These are phyloP conservation scores for Campopleginae sp. DNA, from an alignment of 2,888 invertebrate species.

Conservation along the genomic window DNA sequence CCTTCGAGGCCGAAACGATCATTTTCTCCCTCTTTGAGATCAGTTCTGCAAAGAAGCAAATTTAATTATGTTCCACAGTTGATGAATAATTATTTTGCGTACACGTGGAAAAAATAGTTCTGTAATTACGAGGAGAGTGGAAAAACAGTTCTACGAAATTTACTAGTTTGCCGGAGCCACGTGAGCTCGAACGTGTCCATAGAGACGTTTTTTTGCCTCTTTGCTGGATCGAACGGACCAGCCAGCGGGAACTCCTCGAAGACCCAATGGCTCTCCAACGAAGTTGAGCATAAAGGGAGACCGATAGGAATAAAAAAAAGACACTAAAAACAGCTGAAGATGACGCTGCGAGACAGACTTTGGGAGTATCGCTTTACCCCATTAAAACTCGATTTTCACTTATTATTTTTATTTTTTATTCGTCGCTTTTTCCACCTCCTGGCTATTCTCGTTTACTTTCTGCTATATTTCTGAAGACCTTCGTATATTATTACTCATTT, in stretches of 20 bases:
- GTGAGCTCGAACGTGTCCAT: slow-evolving; percentile 41
- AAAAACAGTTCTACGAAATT: slow-evolving; percentile 1
- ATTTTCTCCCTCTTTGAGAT: not conserved
- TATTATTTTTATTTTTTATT: slow-evolving; percentile 12
- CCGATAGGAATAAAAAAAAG: slow-evolving; percentile 13
- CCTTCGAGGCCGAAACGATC: not conserved
- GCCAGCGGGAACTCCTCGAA: slow-evolving; percentile 27
- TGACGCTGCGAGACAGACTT: slow-evolving; percentile 56
- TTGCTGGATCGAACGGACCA: slow-evolving; percentile 22
- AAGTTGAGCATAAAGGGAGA: slow-evolving; percentile 17
- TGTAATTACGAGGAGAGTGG: slow-evolving; percentile 29
- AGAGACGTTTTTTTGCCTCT: slow-evolving; percentile 9
- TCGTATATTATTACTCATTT: slow-evolving; percentile 20
- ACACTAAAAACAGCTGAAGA: slow-evolving; percentile 22
- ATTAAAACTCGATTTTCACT: slow-evolving; percentile 51
- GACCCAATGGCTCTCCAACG: slow-evolving; percentile 23
- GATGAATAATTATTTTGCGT: not conserved
- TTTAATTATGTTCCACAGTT: not conserved
- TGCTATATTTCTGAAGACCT: not conserved
- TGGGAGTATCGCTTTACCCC: slow-evolving; percentile 53
- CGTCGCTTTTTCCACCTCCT: not conserved
- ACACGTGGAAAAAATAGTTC: not conserved
- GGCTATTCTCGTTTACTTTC: slow-evolving; percentile 6
- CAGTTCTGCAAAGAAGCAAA: not conserved
- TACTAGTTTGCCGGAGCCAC: slow-evolving; percentile 14